A percentile compares a stretch with the other conserved stretches of the same genome.
Evolutionary conservation across 2,113 vertebrate genomes (phyloP).

Genomic region (Ctenodactylus gundi): DNA sequence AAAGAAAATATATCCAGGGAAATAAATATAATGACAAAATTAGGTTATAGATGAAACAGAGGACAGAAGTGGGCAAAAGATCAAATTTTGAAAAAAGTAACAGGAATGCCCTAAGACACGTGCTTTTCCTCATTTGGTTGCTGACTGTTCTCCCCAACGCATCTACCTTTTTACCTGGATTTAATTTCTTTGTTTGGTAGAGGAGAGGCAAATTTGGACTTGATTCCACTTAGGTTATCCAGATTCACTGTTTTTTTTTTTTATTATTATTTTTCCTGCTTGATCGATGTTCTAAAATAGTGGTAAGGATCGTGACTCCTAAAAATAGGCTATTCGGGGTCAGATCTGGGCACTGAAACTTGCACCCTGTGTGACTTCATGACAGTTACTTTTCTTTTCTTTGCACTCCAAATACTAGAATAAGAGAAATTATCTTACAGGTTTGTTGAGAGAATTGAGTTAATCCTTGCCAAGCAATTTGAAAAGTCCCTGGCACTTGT

Average conservation of each 20-base stretch:
- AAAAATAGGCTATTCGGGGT: not conserved
- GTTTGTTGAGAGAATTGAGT: no score
- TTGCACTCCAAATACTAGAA: not conserved
- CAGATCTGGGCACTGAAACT: not conserved
- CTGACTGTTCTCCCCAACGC: fast-evolving
- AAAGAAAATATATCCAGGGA: not conserved
- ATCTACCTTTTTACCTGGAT: not conserved
- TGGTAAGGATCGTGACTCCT: not conserved
- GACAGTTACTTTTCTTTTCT: not conserved
- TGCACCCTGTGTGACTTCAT: not conserved
- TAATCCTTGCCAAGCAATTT: not conserved
- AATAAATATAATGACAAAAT: not conserved
- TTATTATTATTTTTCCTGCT: no score
- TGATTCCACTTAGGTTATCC: not conserved
- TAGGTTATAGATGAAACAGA: not conserved
- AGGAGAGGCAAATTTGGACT: not conserved
- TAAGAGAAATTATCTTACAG: not conserved
- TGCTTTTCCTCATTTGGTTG: not conserved
- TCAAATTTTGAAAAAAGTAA: not conserved
- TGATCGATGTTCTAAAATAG: not conserved
- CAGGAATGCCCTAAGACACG: not conserved
- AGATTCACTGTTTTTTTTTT: not conserved
- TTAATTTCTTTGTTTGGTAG: not conserved
- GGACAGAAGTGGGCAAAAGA: not conserved
- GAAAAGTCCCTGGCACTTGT: not conserved